Base-by-base conservation (phyloP, 2,888 invertebrate species). In the Torymus auratus region DNA sequence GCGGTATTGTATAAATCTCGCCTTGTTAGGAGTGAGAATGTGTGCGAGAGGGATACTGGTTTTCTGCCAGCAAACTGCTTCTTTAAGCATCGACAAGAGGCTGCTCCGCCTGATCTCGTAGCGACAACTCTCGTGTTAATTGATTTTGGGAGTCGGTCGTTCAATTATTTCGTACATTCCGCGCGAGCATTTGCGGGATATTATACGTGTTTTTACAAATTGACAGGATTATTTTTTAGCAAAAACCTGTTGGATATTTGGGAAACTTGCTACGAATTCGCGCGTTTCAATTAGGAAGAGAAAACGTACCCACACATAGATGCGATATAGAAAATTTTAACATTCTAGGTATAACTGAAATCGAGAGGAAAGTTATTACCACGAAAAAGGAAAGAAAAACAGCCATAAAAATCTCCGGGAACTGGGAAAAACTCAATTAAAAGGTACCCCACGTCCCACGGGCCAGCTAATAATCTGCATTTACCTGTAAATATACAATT, bases 381-480 rank as follows among this genome's bases (percentile, higher is more conserved):
- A n/a, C 28, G 69, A 61, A 56, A 71, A 71, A 1, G 23, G 1
- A 52, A 65, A 65, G 2, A 60, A 67, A 50, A 71, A 71, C 14
- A n/a, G 13, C 7, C 13, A 41, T 14, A 13, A n/a, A 7, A 62
- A 73, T 41, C 41, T 41, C 41, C 52, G 28, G 3, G 52, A 74
- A 2, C 28, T 28, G 28, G 28, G 28, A 28, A 28, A 62, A 65
- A 65, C 28, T 64, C 73, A 65, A 74, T 77, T 77, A 52, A 70
- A 77, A 73, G 60, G 13, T 55, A 58, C 53, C 17, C 53, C 79
- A 62, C 68, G 64, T 69, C 1, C n/a, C 1, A 0, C 14, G 4
- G 75, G 80, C 74, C 28, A 5, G 2, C 81, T 83, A 73, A 83
- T 81, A 80, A 70, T 80, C 77, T 73, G 56, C 56, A 60, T 62